phyloP scores from a whole-genome alignment of 2,888 invertebrate species.

The Brachylomia viminalis region DNA sequence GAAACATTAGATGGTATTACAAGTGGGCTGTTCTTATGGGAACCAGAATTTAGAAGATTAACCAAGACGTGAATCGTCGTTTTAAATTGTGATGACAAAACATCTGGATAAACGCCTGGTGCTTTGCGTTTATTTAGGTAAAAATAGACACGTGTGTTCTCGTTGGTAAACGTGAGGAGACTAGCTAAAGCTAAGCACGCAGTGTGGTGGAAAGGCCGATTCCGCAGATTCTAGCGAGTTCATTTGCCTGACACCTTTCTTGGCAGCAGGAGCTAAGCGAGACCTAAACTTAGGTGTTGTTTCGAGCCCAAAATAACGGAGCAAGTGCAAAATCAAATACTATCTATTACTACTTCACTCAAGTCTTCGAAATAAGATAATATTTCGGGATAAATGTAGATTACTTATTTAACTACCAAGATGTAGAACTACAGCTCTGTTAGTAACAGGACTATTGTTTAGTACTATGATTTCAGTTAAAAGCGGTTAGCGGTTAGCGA shows the following conservation, averaged over 20 bases:
- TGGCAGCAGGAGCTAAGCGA: constrained; percentile 16
- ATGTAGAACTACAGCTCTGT: background rate
- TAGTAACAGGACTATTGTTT: constrained; percentile 31
- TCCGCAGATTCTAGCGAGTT: constrained; percentile 30
- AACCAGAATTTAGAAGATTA: background rate
- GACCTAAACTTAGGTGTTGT: background rate
- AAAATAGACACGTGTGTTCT: constrained; percentile 18
- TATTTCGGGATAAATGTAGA: background rate
- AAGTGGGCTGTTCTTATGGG: background rate
- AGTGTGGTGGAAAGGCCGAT: background rate
- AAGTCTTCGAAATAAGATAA: background rate
- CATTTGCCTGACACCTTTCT: constrained; percentile 28
- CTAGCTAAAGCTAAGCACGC: background rate
- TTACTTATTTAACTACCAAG: background rate
- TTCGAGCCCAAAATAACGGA: constrained; percentile 1
- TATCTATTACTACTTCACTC: too few relatives aligned
- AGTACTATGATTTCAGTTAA: constrained; percentile 45
- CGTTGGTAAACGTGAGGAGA: background rate
- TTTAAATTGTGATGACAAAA: background rate
- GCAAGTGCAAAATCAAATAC: background rate
- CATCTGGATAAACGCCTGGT: constrained; percentile 1
- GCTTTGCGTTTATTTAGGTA: constrained; percentile 2
- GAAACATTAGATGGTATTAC: background rate
- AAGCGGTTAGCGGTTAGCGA: constrained; percentile 38
- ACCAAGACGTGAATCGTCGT: background rate